Conservation (phyloP, 1,140 invertebrate genomes). For the Copidosoma floridanum region DNA sequence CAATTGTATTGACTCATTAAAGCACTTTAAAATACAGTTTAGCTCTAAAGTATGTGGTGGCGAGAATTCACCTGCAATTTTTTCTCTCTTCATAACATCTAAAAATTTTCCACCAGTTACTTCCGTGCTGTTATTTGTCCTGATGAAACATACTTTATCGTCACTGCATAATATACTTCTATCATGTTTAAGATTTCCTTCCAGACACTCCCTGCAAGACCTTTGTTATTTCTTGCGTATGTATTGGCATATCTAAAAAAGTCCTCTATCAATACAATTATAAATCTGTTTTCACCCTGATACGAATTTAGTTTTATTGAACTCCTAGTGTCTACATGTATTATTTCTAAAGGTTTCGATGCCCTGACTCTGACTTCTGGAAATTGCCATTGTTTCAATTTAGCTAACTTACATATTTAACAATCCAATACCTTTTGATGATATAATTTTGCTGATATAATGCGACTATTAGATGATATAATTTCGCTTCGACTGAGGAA, state of each 20-base stretch:
- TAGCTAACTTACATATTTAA: slow-evolving; percentile 30
- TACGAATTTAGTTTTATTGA: slow-evolving; percentile 24
- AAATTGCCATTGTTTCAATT: slow-evolving; percentile 30
- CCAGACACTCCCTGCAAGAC: slow-evolving; percentile 17
- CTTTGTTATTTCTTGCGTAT: slow-evolving; percentile 18
- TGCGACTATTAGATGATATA: too few relatives aligned
- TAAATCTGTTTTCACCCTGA: too few relatives aligned
- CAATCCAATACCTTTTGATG: too few relatives aligned
- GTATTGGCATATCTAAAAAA: slow-evolving; percentile 15
- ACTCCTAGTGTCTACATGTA: slow-evolving; percentile 28
- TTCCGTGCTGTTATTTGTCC: slow-evolving; percentile 24
- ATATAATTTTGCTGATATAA: too few relatives aligned
- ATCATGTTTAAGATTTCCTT: slow-evolving; percentile 6
- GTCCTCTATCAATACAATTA: too few relatives aligned
- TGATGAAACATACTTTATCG: slow-evolving; percentile 27
- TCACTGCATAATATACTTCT: slow-evolving; percentile 22
- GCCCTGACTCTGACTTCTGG: slow-evolving; percentile 19
- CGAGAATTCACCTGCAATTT: slow-evolving; percentile 21
- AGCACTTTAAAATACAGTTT: slow-evolving; percentile 44
- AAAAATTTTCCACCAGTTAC: slow-evolving; percentile 26
- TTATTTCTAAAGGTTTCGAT: slow-evolving; percentile 18
- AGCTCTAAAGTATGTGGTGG: slow-evolving; percentile 33
- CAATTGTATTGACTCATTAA: slow-evolving; percentile 43
- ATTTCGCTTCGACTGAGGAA: too few relatives aligned
- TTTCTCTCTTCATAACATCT: slow-evolving; percentile 24